Conservation (phyloP, 1,140 invertebrate genomes). For the Trichonephila inaurata region DNA sequence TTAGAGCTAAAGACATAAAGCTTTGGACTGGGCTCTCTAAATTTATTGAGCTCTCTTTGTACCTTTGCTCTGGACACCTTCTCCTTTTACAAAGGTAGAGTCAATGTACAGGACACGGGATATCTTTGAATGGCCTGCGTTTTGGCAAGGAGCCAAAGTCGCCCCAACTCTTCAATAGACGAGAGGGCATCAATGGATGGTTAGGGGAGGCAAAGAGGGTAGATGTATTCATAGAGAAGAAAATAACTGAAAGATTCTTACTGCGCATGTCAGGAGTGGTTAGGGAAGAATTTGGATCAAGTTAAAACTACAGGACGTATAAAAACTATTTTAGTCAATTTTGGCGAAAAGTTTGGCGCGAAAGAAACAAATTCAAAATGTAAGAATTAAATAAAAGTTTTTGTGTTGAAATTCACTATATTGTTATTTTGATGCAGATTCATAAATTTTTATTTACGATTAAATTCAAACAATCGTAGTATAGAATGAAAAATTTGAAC, state of each 20-base stretch:
- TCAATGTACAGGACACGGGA: background rate
- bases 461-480: no score
- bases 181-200: slow-evolving; percentile 37
- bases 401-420: no score
- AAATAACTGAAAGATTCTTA: background rate
- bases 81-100: background rate
- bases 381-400: no score
- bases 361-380: background rate
- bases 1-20: background rate
- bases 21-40: no score
- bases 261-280: slow-evolving; percentile 13
- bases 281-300: background rate
- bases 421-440: no score
- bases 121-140: slow-evolving; percentile 23
- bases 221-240: slow-evolving; percentile 43
- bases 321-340: no score
- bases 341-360: background rate
- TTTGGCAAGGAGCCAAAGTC: slow-evolving; percentile 28
- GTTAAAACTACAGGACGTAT: no score
- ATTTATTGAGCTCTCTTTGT: background rate
- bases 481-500: no score
- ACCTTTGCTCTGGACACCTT: background rate
- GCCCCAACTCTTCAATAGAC: background rate
- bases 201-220: background rate
- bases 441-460: no score